These are phyloP conservation scores for Megalonaias nervosa DNA, from an alignment of 1,140 invertebrate species.

Conservation along the genomic window DNA sequence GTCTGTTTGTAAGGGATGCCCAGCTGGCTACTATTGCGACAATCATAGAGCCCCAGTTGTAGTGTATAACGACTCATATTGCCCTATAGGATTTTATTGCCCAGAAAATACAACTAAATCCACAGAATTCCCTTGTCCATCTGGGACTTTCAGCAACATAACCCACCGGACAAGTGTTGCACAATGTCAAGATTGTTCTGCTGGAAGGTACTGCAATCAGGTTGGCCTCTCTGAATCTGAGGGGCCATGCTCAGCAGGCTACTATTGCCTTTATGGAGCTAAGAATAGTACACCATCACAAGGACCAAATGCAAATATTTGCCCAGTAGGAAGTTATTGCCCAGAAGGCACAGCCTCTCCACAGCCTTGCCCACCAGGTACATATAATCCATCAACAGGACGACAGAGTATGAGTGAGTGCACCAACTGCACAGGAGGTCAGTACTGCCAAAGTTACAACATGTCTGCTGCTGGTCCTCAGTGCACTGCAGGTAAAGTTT, in stretches of 20 bases:
- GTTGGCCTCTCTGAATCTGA: slow-evolving; percentile 51
- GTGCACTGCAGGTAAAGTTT: slow-evolving; percentile 46
- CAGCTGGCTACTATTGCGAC: slow-evolving; percentile 65
- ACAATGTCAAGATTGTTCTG: slow-evolving; percentile 61
- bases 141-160: slow-evolving; percentile 64
- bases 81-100: slow-evolving; percentile 63
- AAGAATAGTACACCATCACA: slow-evolving; percentile 57
- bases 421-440: slow-evolving; percentile 57
- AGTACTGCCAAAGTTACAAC: slow-evolving; percentile 61
- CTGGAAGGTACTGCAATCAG: slow-evolving; percentile 63
- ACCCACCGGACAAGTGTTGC: slow-evolving; percentile 48
- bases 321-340: slow-evolving; percentile 65
- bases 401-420: slow-evolving; percentile 51
- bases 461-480: slow-evolving; percentile 42
- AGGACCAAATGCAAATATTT: slow-evolving; percentile 51
- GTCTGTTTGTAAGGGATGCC: slow-evolving; percentile 58
- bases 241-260: slow-evolving; percentile 55
- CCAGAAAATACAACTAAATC: slow-evolving; percentile 54
- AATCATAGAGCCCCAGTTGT: slow-evolving; percentile 58
- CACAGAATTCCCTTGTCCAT: slow-evolving; percentile 59
- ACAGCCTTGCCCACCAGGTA: slow-evolving; percentile 58
- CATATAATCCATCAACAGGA: slow-evolving; percentile 53
- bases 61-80: slow-evolving; percentile 56
- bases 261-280: slow-evolving; percentile 61
- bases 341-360: slow-evolving; percentile 50